Base-by-base conservation (phyloP, 2,888 invertebrate genomes). In the Ophioninae sp. region DNA sequence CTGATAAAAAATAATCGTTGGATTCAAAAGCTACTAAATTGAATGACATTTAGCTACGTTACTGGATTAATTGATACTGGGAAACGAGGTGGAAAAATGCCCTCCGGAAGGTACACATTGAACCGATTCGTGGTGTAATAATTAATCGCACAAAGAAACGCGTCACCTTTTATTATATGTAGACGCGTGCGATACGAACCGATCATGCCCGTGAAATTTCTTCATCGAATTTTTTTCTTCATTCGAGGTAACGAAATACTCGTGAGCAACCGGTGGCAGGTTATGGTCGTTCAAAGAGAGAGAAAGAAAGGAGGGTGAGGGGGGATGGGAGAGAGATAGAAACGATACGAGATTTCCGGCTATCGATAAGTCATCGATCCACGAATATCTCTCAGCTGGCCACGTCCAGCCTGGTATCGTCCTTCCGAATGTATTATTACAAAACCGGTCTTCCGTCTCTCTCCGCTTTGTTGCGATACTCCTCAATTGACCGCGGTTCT, bases 341-440 rank as follows among this genome's bases (percentile, higher is more conserved):
- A 72, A 69, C 71, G 44, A 63, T 17, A 9, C 63, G 44, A 74
- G 63, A 72, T 72, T 73, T 67, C 61, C 71, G 61, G 44, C 61
- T 58, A 84, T 81, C 51, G 83, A 84, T 81, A 81, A 84, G 65
- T 81, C 78, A 81, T 81, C 81, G 83, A 84, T 84, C 65, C 71
- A 75, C 59, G 61, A 78, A 81, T 84, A 61, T 77, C 61, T 64
- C 44, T 77, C 81, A 64, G 68, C 59, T 69, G 58, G 37, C 74
- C 64, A 69, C 68, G 68, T 17, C 64, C 72, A 73, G 72, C 8
- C 37, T 30, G 58, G 37, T 44, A 44, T 69, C 63, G 74, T 61
- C 37, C 78, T 65, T 71, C 37, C 41, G 22, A 13, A 77, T 41
- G 22, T 73, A 73, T 69, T 74, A 73, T 80, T 67, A 65, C 67